Evolutionary conservation across 2,888 invertebrate genomes (phyloP).

Genomic region (Charanyca ferruginea): DNA sequence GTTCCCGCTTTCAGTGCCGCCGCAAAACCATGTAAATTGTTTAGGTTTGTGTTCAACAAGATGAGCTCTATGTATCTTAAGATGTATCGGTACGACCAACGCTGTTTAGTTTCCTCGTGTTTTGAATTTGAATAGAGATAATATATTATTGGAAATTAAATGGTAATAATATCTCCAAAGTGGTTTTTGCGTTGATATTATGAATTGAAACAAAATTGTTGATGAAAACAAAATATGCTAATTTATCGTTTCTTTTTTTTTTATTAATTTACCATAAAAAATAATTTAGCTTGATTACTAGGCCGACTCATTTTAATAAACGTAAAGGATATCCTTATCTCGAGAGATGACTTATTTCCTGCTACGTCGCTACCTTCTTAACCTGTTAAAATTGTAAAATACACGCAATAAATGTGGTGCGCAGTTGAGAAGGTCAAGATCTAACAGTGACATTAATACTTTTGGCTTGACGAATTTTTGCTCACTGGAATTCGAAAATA

Average conservation of each 20-base stretch:
- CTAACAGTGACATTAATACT: neutral
- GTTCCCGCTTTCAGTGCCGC: conserved; percentile 60
- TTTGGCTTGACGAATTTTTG: no score
- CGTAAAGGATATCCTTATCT: conserved; percentile 38
- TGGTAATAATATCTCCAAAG: neutral
- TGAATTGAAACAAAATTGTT: neutral
- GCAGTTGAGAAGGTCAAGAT: neutral
- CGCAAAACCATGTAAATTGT: conserved; percentile 66
- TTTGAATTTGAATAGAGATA: conserved; percentile 13
- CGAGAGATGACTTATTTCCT: conserved; percentile 43
- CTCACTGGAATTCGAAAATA: no score
- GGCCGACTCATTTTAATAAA: conserved; percentile 37
- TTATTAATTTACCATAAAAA: neutral
- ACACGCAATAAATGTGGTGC: neutral
- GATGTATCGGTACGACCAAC: conserved; percentile 15
- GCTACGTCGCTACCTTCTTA: neutral
- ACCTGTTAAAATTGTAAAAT: conserved; percentile 34
- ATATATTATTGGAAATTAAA: conserved; percentile 1
- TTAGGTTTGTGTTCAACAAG: conserved; percentile 52
- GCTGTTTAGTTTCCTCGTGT: conserved; percentile 9
- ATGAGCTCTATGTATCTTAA: conserved; percentile 34
- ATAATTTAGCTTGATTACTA: conserved; percentile 15
- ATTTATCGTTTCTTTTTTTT: conserved; percentile 3
- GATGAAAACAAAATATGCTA: conserved; percentile 10
- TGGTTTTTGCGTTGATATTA: neutral